Conservation (phyloP, 2,113 vertebrate species). For the Podarcis cretensis region DNA sequence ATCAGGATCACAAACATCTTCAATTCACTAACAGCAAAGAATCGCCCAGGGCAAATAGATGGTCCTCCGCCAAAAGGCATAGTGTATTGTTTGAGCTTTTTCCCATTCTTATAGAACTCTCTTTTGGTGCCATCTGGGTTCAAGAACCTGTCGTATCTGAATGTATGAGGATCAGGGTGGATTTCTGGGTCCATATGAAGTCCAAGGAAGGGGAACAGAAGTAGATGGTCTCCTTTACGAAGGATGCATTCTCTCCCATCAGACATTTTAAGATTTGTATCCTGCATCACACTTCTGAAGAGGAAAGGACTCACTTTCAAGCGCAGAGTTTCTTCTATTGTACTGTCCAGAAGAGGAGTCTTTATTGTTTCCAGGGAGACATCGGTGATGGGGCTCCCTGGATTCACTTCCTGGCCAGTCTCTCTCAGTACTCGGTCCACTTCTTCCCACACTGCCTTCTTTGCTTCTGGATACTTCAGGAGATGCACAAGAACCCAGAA, state of each 20-base stretch:
- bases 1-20: conserved; percentile 87
- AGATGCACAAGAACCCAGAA: conserved; percentile 89
- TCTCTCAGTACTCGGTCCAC: conserved; percentile 75
- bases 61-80: conserved; percentile 87
- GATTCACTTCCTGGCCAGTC: conserved; percentile 67
- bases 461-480: conserved; percentile 83
- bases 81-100: conserved; percentile 79
- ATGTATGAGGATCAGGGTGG: conserved; percentile 79
- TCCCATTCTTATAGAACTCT: conserved; percentile 84
- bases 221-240: conserved; percentile 80
- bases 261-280: conserved; percentile 77
- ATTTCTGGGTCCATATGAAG: conserved; percentile 85
- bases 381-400: conserved; percentile 44
- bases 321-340: conserved; percentile 84
- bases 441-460: conserved; percentile 80
- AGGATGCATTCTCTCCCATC: conserved; percentile 74
- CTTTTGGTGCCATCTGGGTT: conserved; percentile 77
- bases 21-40: conserved; percentile 85
- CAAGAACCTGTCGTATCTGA: conserved; percentile 85
- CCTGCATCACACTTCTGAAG: conserved; percentile 72
- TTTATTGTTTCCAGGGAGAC: conserved; percentile 49
- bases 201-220: conserved; percentile 81
- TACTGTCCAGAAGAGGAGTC: conserved; percentile 83
- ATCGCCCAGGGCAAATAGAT: conserved; percentile 86
- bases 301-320: conserved; percentile 77